Conservation (phyloP, 2,797 vertebrate genomes). For the Helicolenus hilgendorfi region DNA sequence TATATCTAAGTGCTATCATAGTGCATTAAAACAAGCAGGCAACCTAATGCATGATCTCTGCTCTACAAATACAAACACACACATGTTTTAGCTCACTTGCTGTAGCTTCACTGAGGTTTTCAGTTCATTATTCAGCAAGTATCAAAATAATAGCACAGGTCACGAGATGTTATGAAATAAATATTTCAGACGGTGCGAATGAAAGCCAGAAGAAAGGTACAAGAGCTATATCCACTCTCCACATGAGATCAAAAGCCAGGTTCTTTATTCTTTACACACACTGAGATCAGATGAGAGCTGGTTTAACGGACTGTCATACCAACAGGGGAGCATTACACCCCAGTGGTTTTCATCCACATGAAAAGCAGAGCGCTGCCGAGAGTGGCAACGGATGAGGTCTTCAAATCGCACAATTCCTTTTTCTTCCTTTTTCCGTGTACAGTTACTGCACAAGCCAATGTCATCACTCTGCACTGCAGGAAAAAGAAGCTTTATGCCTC, state of each 20-base stretch:
- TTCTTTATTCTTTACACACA: conserved; percentile 61
- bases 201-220: conserved; percentile 50
- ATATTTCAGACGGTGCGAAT: conserved; percentile 59
- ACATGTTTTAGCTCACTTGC: neutral
- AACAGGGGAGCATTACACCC: conserved; percentile 58
- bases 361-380: conserved; percentile 55
- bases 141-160: conserved; percentile 40
- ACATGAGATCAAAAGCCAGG: conserved; percentile 56
- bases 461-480: conserved; percentile 37
- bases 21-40: neutral
- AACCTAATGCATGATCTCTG: neutral
- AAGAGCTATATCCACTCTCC: conserved; percentile 44
- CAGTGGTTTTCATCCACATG: conserved; percentile 64
- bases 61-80: neutral
- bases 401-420: conserved; percentile 40
- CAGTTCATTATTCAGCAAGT: conserved; percentile 15
- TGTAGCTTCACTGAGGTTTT: neutral
- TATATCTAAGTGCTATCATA: neutral
- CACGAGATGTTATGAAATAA: conserved; percentile 37
- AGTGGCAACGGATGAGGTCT: conserved; percentile 52
- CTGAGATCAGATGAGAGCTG: conserved; percentile 66
- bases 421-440: conserved; percentile 13
- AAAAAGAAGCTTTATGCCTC: conserved; percentile 45
- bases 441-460: conserved; percentile 35
- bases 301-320: conserved; percentile 66